phyloP scores from a whole-genome alignment of 2,113 vertebrate genomes.

The Rutilus rutilus region DNA sequence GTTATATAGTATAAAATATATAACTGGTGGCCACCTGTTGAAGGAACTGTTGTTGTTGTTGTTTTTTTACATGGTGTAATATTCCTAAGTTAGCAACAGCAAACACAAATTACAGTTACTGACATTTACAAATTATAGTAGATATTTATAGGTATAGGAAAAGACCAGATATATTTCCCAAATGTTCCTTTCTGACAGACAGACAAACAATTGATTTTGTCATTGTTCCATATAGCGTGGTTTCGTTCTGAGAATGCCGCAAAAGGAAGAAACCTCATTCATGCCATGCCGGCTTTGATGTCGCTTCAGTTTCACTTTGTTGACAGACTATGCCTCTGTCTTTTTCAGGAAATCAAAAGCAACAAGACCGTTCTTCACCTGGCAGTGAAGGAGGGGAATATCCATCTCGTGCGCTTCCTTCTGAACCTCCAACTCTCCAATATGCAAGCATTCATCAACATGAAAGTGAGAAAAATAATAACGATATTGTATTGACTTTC shows the following conservation, averaged over 20 bases:
- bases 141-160: constrained; percentile 10
- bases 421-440: constrained; percentile 74
- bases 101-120: background rate
- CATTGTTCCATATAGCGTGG: constrained; percentile 21
- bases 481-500: background rate
- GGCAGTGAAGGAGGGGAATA: constrained; percentile 88
- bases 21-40: too few species aligned
- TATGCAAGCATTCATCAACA: constrained; percentile 84
- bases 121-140: background rate
- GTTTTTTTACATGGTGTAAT: too few species aligned
- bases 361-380: constrained; percentile 87
- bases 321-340: constrained; percentile 36
- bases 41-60: too few species aligned
- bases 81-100: background rate
- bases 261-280: background rate
- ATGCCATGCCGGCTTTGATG: constrained; percentile 51
- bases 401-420: constrained; percentile 81
- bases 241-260: constrained; percentile 34
- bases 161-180: constrained; percentile 14
- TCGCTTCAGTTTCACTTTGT: constrained; percentile 37
- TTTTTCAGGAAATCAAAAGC: constrained; percentile 88
- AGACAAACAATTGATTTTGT: constrained; percentile 40
- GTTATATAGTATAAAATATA: too few species aligned
- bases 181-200: constrained; percentile 15
- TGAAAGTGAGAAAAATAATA: constrained; percentile 78